phyloP scores from a whole-genome alignment of 2,888 invertebrate species.

The Biston betularia region DNA sequence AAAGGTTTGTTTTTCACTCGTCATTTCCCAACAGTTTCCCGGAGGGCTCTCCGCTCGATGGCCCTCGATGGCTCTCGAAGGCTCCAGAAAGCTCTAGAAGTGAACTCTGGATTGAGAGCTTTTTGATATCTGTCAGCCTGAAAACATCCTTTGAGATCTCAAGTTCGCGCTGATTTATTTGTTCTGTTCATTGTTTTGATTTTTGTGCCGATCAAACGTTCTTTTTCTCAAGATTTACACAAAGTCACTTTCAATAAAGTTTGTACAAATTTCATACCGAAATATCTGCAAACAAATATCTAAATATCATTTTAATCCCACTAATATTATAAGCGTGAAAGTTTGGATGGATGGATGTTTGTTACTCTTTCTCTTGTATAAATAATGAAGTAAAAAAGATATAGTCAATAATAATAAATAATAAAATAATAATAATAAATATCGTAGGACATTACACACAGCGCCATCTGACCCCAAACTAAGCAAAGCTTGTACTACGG shows the following conservation, averaged over 20 bases:
- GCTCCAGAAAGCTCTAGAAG: conserved; percentile 7
- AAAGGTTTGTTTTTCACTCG: conserved; percentile 73
- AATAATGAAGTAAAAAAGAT: too few species aligned
- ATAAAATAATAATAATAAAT: too few species aligned
- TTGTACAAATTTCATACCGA: too few species aligned
- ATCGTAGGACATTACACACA: too few species aligned
- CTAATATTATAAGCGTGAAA: too few species aligned
- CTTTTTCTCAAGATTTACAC: not conserved
- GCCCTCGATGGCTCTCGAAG: conserved; percentile 49
- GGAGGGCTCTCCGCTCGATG: conserved; percentile 52
- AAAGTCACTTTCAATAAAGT: not conserved
- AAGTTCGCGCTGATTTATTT: conserved; percentile 13
- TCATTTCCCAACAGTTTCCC: conserved; percentile 69
- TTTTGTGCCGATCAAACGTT: not conserved
- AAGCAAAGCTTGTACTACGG: too few species aligned
- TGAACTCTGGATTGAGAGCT: conserved; percentile 50
- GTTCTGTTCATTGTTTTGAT: conserved; percentile 20
- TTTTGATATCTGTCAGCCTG: conserved; percentile 49
- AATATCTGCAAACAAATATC: too few species aligned
- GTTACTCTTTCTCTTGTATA: too few species aligned
- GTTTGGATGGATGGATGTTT: too few species aligned
- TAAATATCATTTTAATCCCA: too few species aligned
- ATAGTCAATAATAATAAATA: too few species aligned
- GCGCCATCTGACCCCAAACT: too few species aligned
- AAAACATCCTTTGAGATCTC: conserved; percentile 31